phyloP scores from a whole-genome alignment of 2,888 invertebrate species.

The Hoplodrina ambigua region DNA sequence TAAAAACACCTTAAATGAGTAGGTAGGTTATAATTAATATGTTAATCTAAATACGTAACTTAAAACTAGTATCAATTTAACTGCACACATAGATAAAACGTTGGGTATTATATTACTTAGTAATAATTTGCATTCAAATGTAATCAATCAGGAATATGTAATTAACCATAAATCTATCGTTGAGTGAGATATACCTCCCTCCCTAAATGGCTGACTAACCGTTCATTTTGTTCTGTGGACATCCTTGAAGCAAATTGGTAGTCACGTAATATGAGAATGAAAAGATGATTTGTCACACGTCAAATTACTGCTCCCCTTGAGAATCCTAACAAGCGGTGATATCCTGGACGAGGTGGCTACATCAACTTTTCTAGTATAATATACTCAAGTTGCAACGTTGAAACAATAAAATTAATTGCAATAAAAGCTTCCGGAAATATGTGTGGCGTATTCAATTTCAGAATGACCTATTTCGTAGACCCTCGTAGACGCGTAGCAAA shows the following conservation, averaged over 20 bases:
- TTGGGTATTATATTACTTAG: background rate
- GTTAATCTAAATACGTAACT: constrained; percentile 17
- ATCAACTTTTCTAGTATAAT: constrained; percentile 12
- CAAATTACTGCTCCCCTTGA: constrained; percentile 69
- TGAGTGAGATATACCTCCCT: background rate
- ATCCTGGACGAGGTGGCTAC: constrained; percentile 63
- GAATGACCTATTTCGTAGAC: constrained; percentile 20
- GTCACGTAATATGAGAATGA: constrained; percentile 28
- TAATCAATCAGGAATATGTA: constrained; percentile 30
- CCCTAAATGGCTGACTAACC: background rate
- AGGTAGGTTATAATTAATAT: background rate
- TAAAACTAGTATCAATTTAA: constrained; percentile 29
- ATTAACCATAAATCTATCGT: constrained; percentile 15
- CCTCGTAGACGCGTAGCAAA: constrained; percentile 44
- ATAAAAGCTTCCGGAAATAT: background rate
- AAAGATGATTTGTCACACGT: constrained; percentile 66
- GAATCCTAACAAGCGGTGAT: constrained; percentile 71
- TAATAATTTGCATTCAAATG: constrained; percentile 27
- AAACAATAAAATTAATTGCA: background rate
- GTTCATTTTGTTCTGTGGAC: background rate
- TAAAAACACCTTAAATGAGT: background rate
- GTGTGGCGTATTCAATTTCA: background rate
- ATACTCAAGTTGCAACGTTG: constrained; percentile 19
- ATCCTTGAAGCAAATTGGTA: constrained; percentile 15
- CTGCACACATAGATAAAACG: constrained; percentile 1